These are phyloP conservation scores for Pseudorectes ferrugineus DNA, from an alignment of 2,113 vertebrate genomes.

Conservation along the genomic window DNA sequence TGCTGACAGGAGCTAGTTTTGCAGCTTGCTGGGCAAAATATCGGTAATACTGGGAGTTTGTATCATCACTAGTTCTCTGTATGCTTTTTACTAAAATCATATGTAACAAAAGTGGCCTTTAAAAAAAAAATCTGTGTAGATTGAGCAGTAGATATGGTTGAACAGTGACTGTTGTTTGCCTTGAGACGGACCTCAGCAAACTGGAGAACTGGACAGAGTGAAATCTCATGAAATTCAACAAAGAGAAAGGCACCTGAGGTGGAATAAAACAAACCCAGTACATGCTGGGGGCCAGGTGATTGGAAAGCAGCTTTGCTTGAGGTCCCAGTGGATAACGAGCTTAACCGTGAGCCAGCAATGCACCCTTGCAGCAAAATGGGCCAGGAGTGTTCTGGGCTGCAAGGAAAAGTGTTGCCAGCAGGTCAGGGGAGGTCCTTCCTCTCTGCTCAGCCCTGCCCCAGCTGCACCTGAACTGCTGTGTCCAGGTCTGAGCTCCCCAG, in stretches of 20 bases:
- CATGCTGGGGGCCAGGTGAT: background rate
- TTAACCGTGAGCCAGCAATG: background rate
- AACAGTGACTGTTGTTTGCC: background rate
- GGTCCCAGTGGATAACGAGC: background rate
- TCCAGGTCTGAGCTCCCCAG: background rate
- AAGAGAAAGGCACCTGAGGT: background rate
- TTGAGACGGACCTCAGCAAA: background rate
- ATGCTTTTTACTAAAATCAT: background rate
- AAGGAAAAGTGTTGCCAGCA: background rate
- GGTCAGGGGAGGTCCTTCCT: background rate
- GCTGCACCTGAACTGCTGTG: background rate
- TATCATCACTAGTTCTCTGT: background rate
- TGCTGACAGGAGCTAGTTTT: background rate
- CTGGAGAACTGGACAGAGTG: background rate
- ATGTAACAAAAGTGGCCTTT: background rate
- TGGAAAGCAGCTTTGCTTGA: background rate
- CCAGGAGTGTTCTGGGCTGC: background rate
- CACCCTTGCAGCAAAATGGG: fast-evolving
- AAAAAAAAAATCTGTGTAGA: background rate
- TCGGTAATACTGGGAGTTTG: background rate
- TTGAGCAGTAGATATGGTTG: background rate
- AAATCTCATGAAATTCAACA: background rate
- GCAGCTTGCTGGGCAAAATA: background rate
- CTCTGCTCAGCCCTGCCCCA: background rate
- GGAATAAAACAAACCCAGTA: background rate